phyloP scores from a whole-genome alignment of 1,140 invertebrate species.

The Stegodyphus mimosarum region DNA sequence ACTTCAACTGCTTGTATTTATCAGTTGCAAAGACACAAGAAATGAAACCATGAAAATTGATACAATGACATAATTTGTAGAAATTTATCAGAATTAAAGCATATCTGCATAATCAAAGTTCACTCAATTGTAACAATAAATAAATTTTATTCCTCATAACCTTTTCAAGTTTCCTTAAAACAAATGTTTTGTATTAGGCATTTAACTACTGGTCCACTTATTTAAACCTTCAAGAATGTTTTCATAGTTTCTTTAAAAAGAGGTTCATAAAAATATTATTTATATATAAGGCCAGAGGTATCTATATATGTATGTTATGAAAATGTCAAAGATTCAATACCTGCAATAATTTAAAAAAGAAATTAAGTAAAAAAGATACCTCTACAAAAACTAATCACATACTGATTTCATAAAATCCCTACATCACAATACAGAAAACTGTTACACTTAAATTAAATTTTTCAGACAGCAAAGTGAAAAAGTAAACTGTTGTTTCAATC shows the following conservation, averaged over 20 bases:
- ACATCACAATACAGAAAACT: not conserved
- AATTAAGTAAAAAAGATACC: not conserved
- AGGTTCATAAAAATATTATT: constrained; percentile 40
- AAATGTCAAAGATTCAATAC: not conserved
- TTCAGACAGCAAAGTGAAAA: not conserved
- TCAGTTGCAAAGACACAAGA: no score
- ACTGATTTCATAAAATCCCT: not conserved
- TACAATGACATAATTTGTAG: no score
- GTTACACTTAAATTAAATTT: not conserved
- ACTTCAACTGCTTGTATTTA: no score
- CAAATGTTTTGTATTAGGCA: not conserved
- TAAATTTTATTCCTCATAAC: not conserved
- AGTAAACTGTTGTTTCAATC: not conserved
- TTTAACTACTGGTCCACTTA: constrained; percentile 24
- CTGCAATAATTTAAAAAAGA: not conserved
- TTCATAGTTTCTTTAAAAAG: not conserved
- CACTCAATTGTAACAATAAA: not conserved
- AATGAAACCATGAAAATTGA: no score
- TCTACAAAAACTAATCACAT: not conserved
- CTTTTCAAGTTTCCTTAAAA: not conserved
- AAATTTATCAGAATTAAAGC: no score
- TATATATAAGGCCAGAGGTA: constrained; percentile 18
- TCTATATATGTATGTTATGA: not conserved
- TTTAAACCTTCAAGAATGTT: not conserved
- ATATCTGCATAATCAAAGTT: no score